These are phyloP conservation scores for Pangasianodon hypophthalmus DNA, from an alignment of 2,113 vertebrate genomes.

Conservation along the genomic window DNA sequence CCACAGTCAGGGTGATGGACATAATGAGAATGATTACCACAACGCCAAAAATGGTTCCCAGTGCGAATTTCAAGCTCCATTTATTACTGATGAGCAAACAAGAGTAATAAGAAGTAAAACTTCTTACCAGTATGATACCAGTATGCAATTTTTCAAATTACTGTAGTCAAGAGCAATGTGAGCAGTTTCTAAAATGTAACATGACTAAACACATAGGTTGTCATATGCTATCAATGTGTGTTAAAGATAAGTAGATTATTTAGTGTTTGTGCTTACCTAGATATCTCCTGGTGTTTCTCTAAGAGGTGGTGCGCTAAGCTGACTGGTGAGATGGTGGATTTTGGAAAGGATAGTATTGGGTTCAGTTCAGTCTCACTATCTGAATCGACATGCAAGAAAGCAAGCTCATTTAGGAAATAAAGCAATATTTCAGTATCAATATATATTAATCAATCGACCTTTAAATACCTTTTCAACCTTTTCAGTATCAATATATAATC, in stretches of 20 bases:
- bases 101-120: background rate
- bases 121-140: background rate
- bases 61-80: conserved; percentile 51
- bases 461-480: no score
- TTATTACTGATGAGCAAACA: conserved; percentile 49
- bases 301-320: conserved; percentile 30
- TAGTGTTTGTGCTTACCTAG: conserved; percentile 53
- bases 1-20: conserved; percentile 46
- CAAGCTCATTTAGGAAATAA: background rate
- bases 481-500: background rate
- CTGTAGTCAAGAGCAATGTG: background rate
- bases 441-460: no score
- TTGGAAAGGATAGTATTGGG: conserved; percentile 27
- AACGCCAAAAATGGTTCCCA: conserved; percentile 56
- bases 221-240: background rate
- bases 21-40: conserved; percentile 56
- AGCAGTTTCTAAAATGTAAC: background rate
- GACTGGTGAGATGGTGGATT: conserved; percentile 23
- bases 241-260: background rate
- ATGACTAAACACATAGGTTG: background rate
- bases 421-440: background rate
- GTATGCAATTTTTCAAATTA: background rate
- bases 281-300: conserved; percentile 44
- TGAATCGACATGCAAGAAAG: background rate
- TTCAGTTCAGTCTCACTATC: conserved; percentile 9